Evolutionary conservation across 2,888 invertebrate species (phyloP).

Genomic region (Machimus rusticus): DNA sequence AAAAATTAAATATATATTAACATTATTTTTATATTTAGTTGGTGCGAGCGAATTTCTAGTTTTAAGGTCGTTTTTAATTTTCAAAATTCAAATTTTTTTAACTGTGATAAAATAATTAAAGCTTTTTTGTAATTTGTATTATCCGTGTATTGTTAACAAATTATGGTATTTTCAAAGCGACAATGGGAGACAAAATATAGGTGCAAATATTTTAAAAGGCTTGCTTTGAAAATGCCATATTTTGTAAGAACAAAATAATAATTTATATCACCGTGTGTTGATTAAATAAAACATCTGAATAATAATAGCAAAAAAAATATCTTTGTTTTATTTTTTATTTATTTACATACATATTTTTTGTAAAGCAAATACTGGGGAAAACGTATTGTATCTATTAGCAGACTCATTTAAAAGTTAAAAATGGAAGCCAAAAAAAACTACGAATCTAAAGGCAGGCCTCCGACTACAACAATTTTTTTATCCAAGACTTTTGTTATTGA

Average conservation of each 20-base stretch:
- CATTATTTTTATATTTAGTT: not conserved
- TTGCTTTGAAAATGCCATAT: slow-evolving; percentile 12
- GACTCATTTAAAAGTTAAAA: no score
- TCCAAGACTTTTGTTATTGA: no score
- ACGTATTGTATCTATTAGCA: no score
- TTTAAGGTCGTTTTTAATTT: slow-evolving; percentile 27
- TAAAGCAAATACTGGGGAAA: no score
- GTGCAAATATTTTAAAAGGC: slow-evolving; percentile 34
- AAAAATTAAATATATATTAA: not conserved
- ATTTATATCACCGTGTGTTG: slow-evolving; percentile 32
- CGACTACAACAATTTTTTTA: no score
- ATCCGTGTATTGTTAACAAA: slow-evolving; percentile 27
- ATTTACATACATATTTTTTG: no score
- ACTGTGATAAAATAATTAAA: slow-evolving; percentile 47
- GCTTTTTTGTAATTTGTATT: slow-evolving; percentile 26
- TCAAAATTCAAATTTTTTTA: slow-evolving; percentile 41
- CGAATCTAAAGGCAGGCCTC: no score
- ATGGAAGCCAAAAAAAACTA: no score
- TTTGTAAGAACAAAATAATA: not conserved
- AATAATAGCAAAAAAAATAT: not conserved
- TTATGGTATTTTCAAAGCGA: slow-evolving; percentile 15
- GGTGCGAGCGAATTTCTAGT: slow-evolving; percentile 44
- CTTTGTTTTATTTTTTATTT: no score
- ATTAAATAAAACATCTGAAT: slow-evolving; percentile 5
- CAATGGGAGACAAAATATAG: slow-evolving; percentile 47